Evolutionary conservation across 2,888 invertebrate genomes (phyloP).

Genomic region (Sinhomidia bicolor): DNA sequence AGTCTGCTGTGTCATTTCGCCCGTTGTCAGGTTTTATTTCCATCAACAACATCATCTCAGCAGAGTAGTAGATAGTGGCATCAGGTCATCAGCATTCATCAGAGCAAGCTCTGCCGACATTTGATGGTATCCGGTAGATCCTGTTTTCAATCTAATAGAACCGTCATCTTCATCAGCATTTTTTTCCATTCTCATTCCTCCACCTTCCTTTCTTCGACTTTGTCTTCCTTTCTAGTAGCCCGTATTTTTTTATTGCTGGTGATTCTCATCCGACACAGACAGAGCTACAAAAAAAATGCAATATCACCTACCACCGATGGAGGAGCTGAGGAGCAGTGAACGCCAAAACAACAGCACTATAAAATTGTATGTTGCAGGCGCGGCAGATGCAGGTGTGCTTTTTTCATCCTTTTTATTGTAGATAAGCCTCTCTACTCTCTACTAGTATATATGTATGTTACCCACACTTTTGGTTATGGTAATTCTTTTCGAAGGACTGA

Average conservation of each 20-base stretch:
- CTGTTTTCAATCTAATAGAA: slow-evolving; percentile 45
- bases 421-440: too few relatives aligned
- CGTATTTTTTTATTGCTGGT: slow-evolving; percentile 17
- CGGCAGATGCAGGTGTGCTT: slow-evolving; percentile 11
- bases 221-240: background rate
- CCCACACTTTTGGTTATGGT: slow-evolving; percentile 43
- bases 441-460: background rate
- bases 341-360: background rate
- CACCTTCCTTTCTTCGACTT: background rate
- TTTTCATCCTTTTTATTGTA: too few relatives aligned
- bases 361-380: slow-evolving; percentile 53
- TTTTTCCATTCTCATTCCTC: background rate
- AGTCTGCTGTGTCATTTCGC: slow-evolving; percentile 44
- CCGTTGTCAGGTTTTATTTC: slow-evolving; percentile 17
- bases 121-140: slow-evolving; percentile 61
- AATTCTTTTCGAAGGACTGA: slow-evolving; percentile 29
- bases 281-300: slow-evolving; percentile 52
- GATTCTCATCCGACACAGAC: background rate
- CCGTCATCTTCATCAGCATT: slow-evolving; percentile 23
- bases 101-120: slow-evolving; percentile 26
- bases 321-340: background rate
- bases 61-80: too few relatives aligned
- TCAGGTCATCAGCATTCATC: slow-evolving; percentile 60
- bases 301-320: slow-evolving; percentile 4
- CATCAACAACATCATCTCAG: too few relatives aligned